Base-by-base conservation (phyloP, 2,113 vertebrate genomes). In the Pterocles burchelli region DNA sequence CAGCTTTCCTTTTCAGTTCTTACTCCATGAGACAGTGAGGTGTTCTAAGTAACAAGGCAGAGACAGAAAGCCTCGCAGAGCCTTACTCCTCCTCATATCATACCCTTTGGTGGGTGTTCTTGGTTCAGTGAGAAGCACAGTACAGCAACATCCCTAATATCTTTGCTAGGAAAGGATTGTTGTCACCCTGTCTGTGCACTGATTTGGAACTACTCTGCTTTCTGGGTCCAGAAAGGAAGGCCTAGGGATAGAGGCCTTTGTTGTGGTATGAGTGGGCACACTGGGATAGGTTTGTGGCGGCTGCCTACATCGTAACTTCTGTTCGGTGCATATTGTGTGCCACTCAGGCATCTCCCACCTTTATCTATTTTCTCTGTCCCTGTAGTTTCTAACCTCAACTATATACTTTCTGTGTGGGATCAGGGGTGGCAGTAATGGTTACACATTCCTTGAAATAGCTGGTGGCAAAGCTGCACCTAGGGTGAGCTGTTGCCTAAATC, bases 231-330 rank as follows among this genome's bases (percentile, higher is more conserved):
- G 31, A 77, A 73, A 31, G 3, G 3, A 4, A 45, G 8, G 11
- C 21, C 7, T 45, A 6, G 3, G 48, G 3, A 19, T 10, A 33
- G 0, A 33, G 8, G 2, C 0, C 2, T 18, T 66, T 9, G 10
- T 1, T 4, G 3, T 38, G 3, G 3, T n/a, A 18, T 65, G 6
- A 10, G 1, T 18, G 18, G 9, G 5, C 6, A 17, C 10, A 41
- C 0, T 0, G 4, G 1, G 29, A 3, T 10, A 31, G 2, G 0
- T 36, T 12, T 46, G 1, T 16, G 28, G 0, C 5, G 31, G 1
- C 9, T 48, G 11, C 3, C 6, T 38, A 31, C 24, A 0, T 1
- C 0, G 0, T 2, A 54, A 22, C 3, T 36, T 52, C 13, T 26
- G 3, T 13, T 26, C 7, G 46, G 1, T 34, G 15, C 2, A 0